Conservation (phyloP, 1,140 invertebrate genomes). For the Agrypnia vestita region DNA sequence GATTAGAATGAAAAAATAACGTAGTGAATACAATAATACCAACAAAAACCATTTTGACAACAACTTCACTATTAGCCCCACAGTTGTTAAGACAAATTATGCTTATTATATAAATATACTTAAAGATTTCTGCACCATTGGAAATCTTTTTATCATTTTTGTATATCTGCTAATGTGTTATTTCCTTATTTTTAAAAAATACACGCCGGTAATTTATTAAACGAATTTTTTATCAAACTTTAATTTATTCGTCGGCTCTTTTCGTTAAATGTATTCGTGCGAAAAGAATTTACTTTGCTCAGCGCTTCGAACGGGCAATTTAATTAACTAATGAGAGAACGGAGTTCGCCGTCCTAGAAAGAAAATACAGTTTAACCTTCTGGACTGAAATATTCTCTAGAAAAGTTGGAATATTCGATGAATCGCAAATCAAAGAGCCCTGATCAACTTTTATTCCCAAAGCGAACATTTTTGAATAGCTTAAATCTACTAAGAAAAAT, state of each 20-base stretch:
- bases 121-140: no score
- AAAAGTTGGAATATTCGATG: constrained; percentile 34
- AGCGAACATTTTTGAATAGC: constrained; percentile 20
- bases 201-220: neutral
- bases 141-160: no score
- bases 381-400: constrained; percentile 26
- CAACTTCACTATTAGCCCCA: no score
- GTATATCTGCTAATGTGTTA: no score
- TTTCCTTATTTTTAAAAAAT: no score
- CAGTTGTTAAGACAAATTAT: no score
- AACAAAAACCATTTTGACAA: no score
- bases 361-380: constrained; percentile 1
- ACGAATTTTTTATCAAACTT: neutral
- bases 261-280: constrained; percentile 7
- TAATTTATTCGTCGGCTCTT: neutral
- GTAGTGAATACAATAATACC: no score
- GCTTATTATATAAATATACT: no score
- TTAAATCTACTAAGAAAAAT: constrained; percentile 23
- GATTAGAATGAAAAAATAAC: no score
- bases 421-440: constrained; percentile 37
- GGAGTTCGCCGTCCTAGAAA: neutral
- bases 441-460: constrained; percentile 33
- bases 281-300: neutral
- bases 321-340: constrained; percentile 36
- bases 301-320: constrained; percentile 5